Evolutionary conservation across 2,113 vertebrate species (phyloP), one percentile per base, ranked within the genome.

Genomic region (Urocynchramus pylzowi): DNA sequence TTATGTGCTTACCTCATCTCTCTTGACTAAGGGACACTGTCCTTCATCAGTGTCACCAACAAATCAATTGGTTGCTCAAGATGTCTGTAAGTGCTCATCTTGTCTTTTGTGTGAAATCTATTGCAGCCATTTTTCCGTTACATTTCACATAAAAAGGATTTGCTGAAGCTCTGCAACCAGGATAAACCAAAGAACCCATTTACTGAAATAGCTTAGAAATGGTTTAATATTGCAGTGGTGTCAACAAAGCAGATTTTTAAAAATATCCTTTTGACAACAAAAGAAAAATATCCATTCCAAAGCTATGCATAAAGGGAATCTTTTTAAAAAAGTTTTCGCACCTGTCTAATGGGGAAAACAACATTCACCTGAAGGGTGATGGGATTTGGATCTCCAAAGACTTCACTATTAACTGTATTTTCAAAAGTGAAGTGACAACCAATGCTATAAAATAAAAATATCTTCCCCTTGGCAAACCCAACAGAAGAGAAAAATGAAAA

Each of bases 41-140:
- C 96, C 87, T 98, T 96, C 87, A 57, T 97, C 97, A 96, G 91
- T 93, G 84, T 97, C 93, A 95, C 76, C 94, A 74, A 61, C 95
- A 97, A 95, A 98, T 97, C 97, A 97, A 61, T 95, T 84, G 90
- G 60, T 95, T 73, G 73, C 91, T 97, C 91, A 90, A 56, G 83
- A 89, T 61, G 52, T 20, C 64, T 94, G 70, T 68, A 95, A 97
- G 87, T 81, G 70, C 49, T 77, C 75, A 52, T 95, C 89, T 92
- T 80, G 54, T 78, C 90, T 96, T 95, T 86, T 92, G 68, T 60
- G 91, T 95, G 87, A 94, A 91, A 84, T 84, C 52, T 93, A 91
- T 86, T 91, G 93, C 53, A 87, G 68, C 57, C 59, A 84, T 89
- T 96, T 96, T 90, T 90, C 84, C 9, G 1, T 96, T 95, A 95